Base-by-base conservation (phyloP, 2,888 invertebrate genomes). In the Lycia hirtaria region DNA sequence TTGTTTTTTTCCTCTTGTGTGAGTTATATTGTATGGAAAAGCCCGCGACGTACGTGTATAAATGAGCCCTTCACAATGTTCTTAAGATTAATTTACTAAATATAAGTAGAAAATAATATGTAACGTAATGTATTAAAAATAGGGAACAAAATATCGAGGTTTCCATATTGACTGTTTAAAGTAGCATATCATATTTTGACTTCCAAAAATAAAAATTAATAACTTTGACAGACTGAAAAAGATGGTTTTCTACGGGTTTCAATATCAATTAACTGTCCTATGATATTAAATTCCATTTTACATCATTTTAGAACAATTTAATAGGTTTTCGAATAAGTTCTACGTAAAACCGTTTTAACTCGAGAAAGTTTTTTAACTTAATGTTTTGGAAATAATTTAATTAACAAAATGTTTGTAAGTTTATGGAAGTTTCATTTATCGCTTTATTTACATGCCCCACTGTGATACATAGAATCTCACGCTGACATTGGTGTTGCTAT, bases 391-490 rank as follows among this genome's bases (percentile, higher is more conserved):
- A 59, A 54, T 59, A 41, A 54, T 47, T 52, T 55, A 26, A 55
- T 47, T 32, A 43, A 26, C 15, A 22, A 35, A 35, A 14, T 37
- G 45, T 47, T 52, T 38, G 19, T 50, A 26, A 32, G 54, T 47
- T 26, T 49, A 32, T 32, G 20, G 14, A 10, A 37, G 33, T 33
- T 28, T 26, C 12, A 45, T 49, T 56, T 44, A 64, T 62, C 64
- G 69, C 75, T 78, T 71, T 78, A 76, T 75, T 70, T 75, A 69
- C 62, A 71, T 72, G 71, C 76, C 67, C 65, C 76, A 77, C 78
- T 82, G 83, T 83, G 81, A 83, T 83, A 80, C 69, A 57, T 70
- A 75, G 75, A 76, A 71, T 73, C 71, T 80, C 83, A 86, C 83
- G 79, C 80, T 73, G 37, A 24, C 12, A 33, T 51, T 72, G n/a